Conservation (phyloP, 2,113 vertebrate genomes). For the Dicaeum eximium region DNA sequence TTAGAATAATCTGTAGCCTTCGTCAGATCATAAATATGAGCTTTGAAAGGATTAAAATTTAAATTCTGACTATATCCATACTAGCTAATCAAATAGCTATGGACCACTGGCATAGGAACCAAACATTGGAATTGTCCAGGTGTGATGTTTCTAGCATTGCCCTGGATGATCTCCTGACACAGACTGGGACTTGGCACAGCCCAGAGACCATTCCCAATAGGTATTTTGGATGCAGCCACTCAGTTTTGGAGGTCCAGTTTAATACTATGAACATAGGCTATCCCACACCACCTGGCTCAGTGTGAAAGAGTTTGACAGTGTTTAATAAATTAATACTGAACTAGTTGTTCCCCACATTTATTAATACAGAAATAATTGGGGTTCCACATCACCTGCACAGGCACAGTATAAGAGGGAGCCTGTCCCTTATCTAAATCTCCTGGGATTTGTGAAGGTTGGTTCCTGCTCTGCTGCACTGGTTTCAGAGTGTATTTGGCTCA, state of each 20-base stretch:
- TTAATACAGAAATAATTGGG: not conserved
- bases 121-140: not conserved
- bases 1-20: not conserved
- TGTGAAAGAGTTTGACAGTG: not conserved
- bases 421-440: not conserved
- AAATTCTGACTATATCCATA: not conserved
- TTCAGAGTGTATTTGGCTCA: not conserved
- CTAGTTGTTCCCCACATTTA: not conserved
- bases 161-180: not conserved
- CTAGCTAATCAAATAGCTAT: not conserved
- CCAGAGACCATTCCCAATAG: not conserved
- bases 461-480: not conserved
- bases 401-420: not conserved
- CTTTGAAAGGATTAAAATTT: not conserved
- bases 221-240: not conserved
- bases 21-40: not conserved
- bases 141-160: not conserved
- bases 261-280: no score
- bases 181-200: fast-evolving
- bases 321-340: not conserved
- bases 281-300: not conserved
- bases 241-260: not conserved
- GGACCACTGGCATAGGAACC: no score
- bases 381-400: not conserved
- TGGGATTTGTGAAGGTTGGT: not conserved